A percentile compares a stretch with the other conserved stretches of the same genome.
phyloP scores from a whole-genome alignment of 2,113 vertebrate genomes.

The Microtus oregoni region DNA sequence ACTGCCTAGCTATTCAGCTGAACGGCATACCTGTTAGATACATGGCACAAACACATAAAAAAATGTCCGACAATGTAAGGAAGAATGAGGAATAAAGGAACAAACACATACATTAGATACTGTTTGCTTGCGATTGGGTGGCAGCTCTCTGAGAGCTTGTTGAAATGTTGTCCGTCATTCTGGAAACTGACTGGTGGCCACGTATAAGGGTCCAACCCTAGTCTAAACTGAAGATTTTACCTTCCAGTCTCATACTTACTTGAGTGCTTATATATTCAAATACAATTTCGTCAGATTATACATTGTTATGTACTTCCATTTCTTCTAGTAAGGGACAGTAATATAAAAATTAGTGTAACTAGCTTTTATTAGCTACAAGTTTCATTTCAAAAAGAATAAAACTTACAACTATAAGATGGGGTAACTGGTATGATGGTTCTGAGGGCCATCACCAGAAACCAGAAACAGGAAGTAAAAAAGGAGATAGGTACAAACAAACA shows the following conservation, averaged over 20 bases:
- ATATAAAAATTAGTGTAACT: background rate
- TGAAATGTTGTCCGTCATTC: background rate
- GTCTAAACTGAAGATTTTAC: slow-evolving; percentile 10
- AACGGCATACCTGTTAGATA: background rate
- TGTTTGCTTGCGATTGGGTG: background rate
- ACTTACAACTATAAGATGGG: background rate
- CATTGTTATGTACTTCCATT: background rate
- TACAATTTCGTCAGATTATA: slow-evolving; percentile 5
- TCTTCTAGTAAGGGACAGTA: background rate
- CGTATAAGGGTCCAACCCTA: background rate
- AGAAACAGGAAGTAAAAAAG: background rate
- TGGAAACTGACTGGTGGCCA: background rate
- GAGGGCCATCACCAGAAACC: background rate
- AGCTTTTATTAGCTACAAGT: background rate
- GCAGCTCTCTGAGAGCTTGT: background rate
- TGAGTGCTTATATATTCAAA: background rate
- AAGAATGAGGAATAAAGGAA: background rate
- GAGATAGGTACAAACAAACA: background rate
- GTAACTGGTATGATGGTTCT: background rate
- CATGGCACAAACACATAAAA: background rate
- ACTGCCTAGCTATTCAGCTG: background rate
- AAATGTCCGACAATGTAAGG: background rate
- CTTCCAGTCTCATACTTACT: background rate
- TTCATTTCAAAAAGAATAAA: background rate
- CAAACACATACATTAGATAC: background rate